A percentile compares a stretch with the other conserved stretches of the same genome.
These are phyloP conservation scores for Mustela lutreola DNA, from an alignment of 2,113 vertebrate genomes.

Conservation along the genomic window DNA sequence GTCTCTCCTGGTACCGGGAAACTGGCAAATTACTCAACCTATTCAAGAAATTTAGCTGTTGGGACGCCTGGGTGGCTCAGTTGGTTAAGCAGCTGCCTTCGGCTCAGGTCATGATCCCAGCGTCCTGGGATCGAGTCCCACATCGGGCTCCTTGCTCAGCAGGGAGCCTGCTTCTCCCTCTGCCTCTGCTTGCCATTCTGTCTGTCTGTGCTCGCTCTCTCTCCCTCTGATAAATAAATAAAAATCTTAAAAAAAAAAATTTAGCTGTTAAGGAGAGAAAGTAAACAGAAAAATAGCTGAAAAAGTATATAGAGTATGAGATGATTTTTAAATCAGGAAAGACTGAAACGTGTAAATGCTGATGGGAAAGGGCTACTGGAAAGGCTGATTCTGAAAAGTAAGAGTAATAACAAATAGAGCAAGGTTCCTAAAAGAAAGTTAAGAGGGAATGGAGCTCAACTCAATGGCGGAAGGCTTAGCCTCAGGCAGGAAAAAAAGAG, in stretches of 20 bases:
- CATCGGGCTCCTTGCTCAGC: no score
- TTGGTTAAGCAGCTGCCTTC: no score
- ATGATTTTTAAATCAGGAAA: not conserved
- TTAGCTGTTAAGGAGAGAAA: not conserved
- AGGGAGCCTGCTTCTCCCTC: no score
- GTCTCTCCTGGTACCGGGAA: not conserved
- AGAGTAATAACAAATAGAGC: not conserved
- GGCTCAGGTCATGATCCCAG: no score
- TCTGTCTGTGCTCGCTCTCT: no score
- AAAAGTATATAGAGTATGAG: not conserved
- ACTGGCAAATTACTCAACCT: not conserved
- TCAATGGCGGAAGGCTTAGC: not conserved
- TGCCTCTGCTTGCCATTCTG: no score
- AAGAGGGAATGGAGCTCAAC: not conserved
- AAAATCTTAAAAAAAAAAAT: not conserved
- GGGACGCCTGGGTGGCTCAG: no score
- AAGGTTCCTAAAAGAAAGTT: not conserved
- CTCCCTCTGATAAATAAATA: no score
- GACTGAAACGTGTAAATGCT: not conserved
- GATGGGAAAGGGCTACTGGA: not conserved
- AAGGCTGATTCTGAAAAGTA: not conserved
- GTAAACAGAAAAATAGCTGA: not conserved
- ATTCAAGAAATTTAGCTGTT: not conserved
- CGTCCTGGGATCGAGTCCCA: no score
- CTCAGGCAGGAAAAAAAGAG: not conserved